phyloP scores from a whole-genome alignment of 92 coral and sea anemone genomes.

The Anthopleura xanthogrammica region DNA sequence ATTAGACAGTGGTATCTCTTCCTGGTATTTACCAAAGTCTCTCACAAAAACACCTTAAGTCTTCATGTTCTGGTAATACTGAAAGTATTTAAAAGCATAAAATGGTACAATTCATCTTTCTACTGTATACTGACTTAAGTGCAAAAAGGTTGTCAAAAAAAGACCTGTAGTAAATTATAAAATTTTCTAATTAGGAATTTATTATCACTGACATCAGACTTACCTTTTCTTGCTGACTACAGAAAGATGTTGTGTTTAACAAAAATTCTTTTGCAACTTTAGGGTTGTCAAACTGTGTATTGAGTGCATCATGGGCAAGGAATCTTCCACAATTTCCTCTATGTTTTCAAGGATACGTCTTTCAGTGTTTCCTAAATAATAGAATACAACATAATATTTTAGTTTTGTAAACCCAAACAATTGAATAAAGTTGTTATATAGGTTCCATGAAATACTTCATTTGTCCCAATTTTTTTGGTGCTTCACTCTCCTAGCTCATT shows the following conservation, averaged over 20 bases:
- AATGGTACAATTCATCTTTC: too few relatives aligned
- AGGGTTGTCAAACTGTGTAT: not conserved
- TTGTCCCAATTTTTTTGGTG: too few relatives aligned
- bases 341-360: constrained; percentile 32
- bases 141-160: too few relatives aligned
- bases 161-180: too few relatives aligned
- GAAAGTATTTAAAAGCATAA: not conserved
- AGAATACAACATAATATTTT: not conserved
- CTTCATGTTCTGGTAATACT: constrained; percentile 25
- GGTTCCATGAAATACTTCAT: too few relatives aligned
- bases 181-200: too few relatives aligned
- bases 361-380: constrained; percentile 28
- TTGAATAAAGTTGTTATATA: too few relatives aligned
- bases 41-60: constrained; percentile 5
- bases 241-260: constrained; percentile 32
- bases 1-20: constrained; percentile 9
- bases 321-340: constrained; percentile 27
- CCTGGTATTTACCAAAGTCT: constrained; percentile 25
- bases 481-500: too few relatives aligned
- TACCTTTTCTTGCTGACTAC: constrained; percentile 39
- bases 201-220: not conserved
- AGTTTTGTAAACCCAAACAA: too few relatives aligned
- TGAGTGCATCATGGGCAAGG: constrained; percentile 29
- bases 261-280: not conserved
- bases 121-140: too few relatives aligned